These are phyloP conservation scores for Anolis sagrei DNA, from an alignment of 2,113 vertebrate genomes.

Conservation along the genomic window DNA sequence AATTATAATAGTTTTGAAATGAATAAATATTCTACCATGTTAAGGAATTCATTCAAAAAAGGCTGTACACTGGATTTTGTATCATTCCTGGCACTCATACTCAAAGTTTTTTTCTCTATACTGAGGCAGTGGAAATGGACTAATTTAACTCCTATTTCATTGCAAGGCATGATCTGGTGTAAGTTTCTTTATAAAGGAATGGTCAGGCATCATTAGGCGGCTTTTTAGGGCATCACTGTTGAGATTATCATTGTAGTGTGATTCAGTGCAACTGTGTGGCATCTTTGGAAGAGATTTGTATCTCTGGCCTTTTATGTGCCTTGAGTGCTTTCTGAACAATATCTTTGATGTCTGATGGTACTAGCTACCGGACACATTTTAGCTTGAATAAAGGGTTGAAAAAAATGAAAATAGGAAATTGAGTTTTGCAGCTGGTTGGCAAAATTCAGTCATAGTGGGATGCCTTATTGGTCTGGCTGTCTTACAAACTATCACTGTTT, in stretches of 20 bases:
- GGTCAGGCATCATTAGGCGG: not conserved
- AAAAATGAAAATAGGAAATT: too few relatives aligned
- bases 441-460: too few relatives aligned
- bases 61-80: too few relatives aligned
- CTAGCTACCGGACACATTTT: not conserved
- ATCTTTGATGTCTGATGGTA: not conserved
- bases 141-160: not conserved
- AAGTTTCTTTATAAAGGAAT: not conserved
- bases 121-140: not conserved
- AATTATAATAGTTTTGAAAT: too few relatives aligned
- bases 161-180: not conserved
- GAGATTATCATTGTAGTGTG: not conserved
- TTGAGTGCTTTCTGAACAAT: not conserved
- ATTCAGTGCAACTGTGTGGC: not conserved
- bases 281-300: too few relatives aligned
- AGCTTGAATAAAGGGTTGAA: too few relatives aligned
- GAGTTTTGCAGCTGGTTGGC: too few relatives aligned
- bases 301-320: too few relatives aligned
- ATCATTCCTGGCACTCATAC: not conserved
- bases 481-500: too few relatives aligned
- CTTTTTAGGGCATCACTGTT: not conserved
- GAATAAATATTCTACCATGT: not conserved
- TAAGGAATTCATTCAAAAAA: not conserved
- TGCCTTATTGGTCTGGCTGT: too few relatives aligned
- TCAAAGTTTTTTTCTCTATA: not conserved